These are phyloP conservation scores for Eriosoma lanigerum DNA, from an alignment of 1,140 invertebrate genomes.

Conservation along the genomic window DNA sequence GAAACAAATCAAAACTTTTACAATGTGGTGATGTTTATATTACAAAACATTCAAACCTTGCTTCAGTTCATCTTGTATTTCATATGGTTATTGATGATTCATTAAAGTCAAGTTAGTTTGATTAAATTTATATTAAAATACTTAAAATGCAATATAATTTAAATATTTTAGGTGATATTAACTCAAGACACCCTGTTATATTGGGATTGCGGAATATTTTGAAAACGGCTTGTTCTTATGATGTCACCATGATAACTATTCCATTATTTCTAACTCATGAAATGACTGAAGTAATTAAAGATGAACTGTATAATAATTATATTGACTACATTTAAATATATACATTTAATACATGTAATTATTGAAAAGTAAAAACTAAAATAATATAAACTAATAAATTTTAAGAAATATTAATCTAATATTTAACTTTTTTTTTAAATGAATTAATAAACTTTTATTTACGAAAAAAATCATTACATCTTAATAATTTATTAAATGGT, in stretches of 20 bases:
- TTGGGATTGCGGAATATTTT: slow-evolving; percentile 92
- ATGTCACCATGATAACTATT: slow-evolving; percentile 89
- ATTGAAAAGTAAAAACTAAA: too few relatives aligned
- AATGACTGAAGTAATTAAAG: slow-evolving; percentile 78
- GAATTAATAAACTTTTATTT: too few relatives aligned
- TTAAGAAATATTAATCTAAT: background rate
- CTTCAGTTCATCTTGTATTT: slow-evolving; percentile 91
- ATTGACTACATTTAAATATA: background rate
- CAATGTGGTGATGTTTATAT: slow-evolving; percentile 91
- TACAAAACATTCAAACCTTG: slow-evolving; percentile 92
- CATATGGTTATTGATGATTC: slow-evolving; percentile 87
- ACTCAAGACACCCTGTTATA: slow-evolving; percentile 93
- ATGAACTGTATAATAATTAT: background rate
- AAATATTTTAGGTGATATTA: slow-evolving; percentile 76
- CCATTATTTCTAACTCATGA: slow-evolving; percentile 90
- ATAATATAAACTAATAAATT: too few relatives aligned
- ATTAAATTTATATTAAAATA: background rate
- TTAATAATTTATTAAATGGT: too few relatives aligned
- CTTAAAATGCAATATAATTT: slow-evolving; percentile 46
- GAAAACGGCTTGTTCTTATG: slow-evolving; percentile 89
- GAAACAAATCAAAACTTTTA: slow-evolving; percentile 61
- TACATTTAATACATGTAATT: too few relatives aligned
- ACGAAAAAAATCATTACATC: too few relatives aligned
- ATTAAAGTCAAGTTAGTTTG: slow-evolving; percentile 62
- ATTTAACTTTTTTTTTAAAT: too few relatives aligned